A percentile compares a stretch with the other conserved stretches of the same genome.
Evolutionary conservation across 2,797 vertebrate genomes (phyloP).

Genomic region (Hafferia zeledoni): DNA sequence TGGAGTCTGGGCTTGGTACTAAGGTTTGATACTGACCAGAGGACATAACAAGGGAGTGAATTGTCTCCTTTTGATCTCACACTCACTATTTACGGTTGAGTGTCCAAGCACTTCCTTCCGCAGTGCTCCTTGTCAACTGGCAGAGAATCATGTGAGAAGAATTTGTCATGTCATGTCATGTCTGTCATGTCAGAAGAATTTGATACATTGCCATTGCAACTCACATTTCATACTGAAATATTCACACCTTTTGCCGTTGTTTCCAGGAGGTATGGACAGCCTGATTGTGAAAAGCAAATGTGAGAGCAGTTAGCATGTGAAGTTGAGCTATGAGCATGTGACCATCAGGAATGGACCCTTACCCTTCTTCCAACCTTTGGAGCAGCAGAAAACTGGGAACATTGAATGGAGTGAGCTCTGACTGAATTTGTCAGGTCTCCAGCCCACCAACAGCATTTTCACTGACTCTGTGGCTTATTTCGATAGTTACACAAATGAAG

Average conservation of each 20-base stretch:
- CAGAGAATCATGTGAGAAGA: not conserved
- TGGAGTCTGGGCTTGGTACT: not conserved
- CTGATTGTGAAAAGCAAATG: not conserved
- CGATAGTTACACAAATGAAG: not conserved
- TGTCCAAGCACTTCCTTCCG: not conserved
- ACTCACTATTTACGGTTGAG: not conserved
- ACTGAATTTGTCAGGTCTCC: not conserved
- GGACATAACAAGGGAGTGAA: not conserved
- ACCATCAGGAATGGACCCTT: not conserved
- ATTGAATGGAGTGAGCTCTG: not conserved
- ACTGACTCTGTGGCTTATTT: not conserved
- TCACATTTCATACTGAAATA: not conserved
- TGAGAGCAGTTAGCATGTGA: not conserved
- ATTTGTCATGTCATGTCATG: not conserved
- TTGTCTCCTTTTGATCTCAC: not conserved
- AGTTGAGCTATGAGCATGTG: not conserved
- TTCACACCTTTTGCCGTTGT: not conserved
- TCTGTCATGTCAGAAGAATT: not conserved
- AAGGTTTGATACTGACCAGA: not conserved
- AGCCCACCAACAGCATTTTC: not conserved
- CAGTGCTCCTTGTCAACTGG: not conserved
- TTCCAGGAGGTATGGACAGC: fast-evolving
- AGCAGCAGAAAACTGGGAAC: not conserved
- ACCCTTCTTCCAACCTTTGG: not conserved
- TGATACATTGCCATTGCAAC: fast-evolving